phyloP scores from a whole-genome alignment of 2,888 invertebrate species.

The Cosmorhoe ocellata region DNA sequence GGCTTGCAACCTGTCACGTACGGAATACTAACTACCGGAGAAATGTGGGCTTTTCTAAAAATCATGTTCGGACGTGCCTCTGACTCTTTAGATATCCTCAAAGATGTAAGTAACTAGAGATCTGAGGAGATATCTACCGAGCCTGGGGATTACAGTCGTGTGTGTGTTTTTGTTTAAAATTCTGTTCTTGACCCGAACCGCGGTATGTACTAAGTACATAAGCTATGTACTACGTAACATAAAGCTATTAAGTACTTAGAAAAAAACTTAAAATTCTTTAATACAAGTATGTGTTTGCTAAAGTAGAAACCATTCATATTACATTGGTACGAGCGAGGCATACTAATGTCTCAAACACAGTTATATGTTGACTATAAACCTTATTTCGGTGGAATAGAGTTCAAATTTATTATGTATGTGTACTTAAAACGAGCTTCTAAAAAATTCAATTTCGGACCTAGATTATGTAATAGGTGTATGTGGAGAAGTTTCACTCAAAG shows the following conservation, averaged over 20 bases:
- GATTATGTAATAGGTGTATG: not conserved
- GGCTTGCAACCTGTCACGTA: too few species aligned
- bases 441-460: constrained; percentile 61
- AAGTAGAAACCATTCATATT: constrained; percentile 26
- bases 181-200: not conserved
- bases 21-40: too few species aligned
- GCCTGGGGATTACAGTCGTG: too few species aligned
- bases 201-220: constrained; percentile 1
- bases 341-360: constrained; percentile 9
- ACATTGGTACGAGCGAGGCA: constrained; percentile 23
- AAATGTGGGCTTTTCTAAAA: too few species aligned
- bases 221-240: constrained; percentile 15
- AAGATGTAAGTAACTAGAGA: too few species aligned
- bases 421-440: constrained; percentile 39
- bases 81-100: too few species aligned
- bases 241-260: constrained; percentile 21
- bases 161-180: not conserved
- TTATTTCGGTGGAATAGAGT: constrained; percentile 6
- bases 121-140: too few species aligned
- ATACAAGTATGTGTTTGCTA: constrained; percentile 12
- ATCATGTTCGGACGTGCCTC: too few species aligned
- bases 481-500: too few species aligned
- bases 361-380: not conserved
- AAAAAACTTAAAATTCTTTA: constrained; percentile 26
- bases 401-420: not conserved